Evolutionary conservation across 2,797 vertebrate species (phyloP).

Genomic region (Acrocephalus scirpaceus): DNA sequence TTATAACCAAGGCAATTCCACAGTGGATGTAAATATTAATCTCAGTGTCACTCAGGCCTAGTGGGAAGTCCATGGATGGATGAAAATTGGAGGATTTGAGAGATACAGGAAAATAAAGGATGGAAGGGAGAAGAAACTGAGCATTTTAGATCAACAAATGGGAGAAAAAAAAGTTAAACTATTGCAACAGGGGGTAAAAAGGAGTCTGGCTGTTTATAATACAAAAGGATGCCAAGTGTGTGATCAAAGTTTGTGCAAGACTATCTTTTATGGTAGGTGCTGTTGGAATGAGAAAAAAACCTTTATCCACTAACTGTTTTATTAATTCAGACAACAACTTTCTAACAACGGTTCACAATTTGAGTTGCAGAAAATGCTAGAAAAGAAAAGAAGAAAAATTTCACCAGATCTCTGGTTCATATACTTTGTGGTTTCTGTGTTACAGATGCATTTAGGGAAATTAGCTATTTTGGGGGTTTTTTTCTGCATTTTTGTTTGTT

Average conservation of each 20-base stretch:
- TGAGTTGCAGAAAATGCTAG: not conserved
- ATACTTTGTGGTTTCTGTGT: not conserved
- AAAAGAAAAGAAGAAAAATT: not conserved
- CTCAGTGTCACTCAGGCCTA: not conserved
- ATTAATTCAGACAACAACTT: not conserved
- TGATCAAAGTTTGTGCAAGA: not conserved
- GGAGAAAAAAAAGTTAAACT: not conserved
- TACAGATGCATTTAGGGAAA: not conserved
- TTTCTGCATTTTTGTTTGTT: not conserved
- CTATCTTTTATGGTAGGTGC: not conserved
- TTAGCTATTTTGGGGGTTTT: not conserved
- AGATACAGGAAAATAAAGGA: not conserved
- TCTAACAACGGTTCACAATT: not conserved
- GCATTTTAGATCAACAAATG: not conserved
- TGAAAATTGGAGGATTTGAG: not conserved
- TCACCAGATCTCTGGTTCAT: not conserved
- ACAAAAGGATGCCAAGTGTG: not conserved
- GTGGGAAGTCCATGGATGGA: not conserved
- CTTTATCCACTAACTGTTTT: not conserved
- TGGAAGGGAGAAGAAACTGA: not conserved
- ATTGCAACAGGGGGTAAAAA: not conserved
- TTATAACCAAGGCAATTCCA: not conserved
- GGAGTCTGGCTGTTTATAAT: not conserved
- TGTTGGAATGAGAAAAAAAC: not conserved
- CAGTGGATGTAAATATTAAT: not conserved